phyloP scores from a whole-genome alignment of 1,140 invertebrate genomes.

The Drosophila burlai region DNA sequence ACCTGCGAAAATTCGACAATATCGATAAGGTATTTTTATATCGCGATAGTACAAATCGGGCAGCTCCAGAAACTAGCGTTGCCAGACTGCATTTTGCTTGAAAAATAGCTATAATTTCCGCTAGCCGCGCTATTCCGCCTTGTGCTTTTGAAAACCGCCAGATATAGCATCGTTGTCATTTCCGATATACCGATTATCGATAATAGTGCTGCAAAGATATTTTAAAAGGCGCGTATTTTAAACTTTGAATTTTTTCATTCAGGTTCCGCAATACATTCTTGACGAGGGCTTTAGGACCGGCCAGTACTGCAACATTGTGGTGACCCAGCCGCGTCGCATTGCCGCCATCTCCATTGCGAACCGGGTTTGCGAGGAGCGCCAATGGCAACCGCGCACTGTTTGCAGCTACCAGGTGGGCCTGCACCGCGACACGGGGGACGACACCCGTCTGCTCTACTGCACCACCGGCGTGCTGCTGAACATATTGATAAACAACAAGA shows the following conservation, averaged over 20 bases:
- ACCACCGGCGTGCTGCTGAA: constrained; percentile 92
- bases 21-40: background rate
- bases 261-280: constrained; percentile 95
- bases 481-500: constrained; percentile 89
- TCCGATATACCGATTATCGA: constrained; percentile 14
- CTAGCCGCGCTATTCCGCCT: too few relatives aligned
- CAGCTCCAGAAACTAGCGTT: too few relatives aligned
- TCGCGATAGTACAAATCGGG: background rate
- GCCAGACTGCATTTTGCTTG: too few relatives aligned
- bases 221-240: background rate
- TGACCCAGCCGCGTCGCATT: constrained; percentile 96
- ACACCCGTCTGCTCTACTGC: constrained; percentile 95
- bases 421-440: constrained; percentile 72
- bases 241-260: constrained; percentile 1
- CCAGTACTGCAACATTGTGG: constrained; percentile 90
- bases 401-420: constrained; percentile 92
- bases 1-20: background rate
- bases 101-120: too few relatives aligned
- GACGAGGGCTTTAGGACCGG: constrained; percentile 89
- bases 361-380: constrained; percentile 93
- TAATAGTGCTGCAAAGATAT: background rate
- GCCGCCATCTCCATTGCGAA: constrained; percentile 95
- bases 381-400: constrained; percentile 91
- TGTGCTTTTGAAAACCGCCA: too few relatives aligned
- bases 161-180: constrained; percentile 3